Base-by-base conservation (phyloP, 1,140 invertebrate species). In the Phymastichus coffea region DNA sequence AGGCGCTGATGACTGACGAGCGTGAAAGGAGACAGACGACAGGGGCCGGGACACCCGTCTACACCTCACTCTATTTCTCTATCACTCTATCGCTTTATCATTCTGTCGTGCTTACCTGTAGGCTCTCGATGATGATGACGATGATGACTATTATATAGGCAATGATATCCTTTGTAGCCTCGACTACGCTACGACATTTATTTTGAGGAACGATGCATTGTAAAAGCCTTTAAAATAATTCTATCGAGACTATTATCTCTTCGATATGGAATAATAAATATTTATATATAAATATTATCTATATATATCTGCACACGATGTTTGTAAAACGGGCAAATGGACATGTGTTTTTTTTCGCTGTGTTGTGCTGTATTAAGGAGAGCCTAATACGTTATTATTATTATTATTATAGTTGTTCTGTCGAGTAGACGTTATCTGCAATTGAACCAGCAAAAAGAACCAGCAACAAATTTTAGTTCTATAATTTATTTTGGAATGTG, bases 1-100 rank as follows among this genome's bases (percentile, higher is more conserved):
- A 88, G 83, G 83, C 59, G 59, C 43, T 55, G 44, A 53, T 48
- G 17, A 33, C 30, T n/a, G n/a, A n/a, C n/a, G n/a, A n/a, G n/a
- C n/a, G n/a, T n/a, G n/a, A n/a, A n/a, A n/a, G n/a, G n/a, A n/a
- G n/a, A n/a, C n/a, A n/a, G n/a, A n/a, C n/a, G n/a, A n/a, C n/a
- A n/a, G n/a, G n/a, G n/a, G n/a, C n/a, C n/a, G n/a, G n/a, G n/a
- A n/a, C n/a, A n/a, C n/a, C n/a, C n/a, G n/a, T n/a, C n/a, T n/a
- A n/a, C n/a, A n/a, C n/a, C n/a, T n/a, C n/a, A n/a, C n/a, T n/a
- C n/a, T n/a, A n/a, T n/a, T n/a, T n/a, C n/a, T n/a, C n/a, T n/a
- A n/a, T n/a, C n/a, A n/a, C n/a, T n/a, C n/a, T n/a, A n/a, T n/a
- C n/a, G n/a, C n/a, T n/a, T n/a, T n/a, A n/a, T n/a, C n/a, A n/a